Conservation (phyloP, 2,888 invertebrate genomes). For the Sussaba pulchella region DNA sequence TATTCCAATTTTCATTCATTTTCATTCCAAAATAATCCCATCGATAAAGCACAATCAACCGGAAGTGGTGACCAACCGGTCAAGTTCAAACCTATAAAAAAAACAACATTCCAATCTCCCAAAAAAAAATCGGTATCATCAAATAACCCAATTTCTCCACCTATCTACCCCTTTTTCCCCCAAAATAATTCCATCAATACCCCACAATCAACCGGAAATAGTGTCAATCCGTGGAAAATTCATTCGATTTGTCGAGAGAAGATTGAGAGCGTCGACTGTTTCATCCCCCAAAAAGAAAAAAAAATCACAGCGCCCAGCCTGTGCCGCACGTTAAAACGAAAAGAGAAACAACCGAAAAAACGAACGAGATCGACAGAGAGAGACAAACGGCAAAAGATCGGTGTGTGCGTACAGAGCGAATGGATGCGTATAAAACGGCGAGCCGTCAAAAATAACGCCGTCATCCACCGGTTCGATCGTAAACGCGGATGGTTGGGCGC, state of each 20-base stretch:
- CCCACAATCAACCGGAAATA: background rate
- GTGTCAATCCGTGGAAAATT: background rate
- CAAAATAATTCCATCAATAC: background rate
- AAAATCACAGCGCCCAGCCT: constrained; percentile 56
- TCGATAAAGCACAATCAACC: no score
- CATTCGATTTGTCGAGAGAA: background rate
- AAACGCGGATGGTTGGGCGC: constrained; percentile 65
- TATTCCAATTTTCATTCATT: no score
- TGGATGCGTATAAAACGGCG: constrained; percentile 59
- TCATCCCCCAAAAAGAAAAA: no score
- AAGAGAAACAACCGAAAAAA: background rate
- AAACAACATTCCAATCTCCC: no score
- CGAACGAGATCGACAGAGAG: background rate
- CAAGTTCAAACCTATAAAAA: no score
- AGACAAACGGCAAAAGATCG: background rate
- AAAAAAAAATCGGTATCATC: no score
- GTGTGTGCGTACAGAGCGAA: background rate
- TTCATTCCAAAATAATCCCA: no score
- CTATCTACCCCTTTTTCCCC: no score
- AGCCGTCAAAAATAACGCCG: constrained; percentile 69
- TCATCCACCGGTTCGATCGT: constrained; percentile 68
- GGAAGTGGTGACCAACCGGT: no score
- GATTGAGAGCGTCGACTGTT: no score
- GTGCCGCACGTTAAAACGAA: constrained; percentile 37
- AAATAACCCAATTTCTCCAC: no score